Conservation (phyloP, 2,797 vertebrate species). For the Gambusia yucatana region DNA sequence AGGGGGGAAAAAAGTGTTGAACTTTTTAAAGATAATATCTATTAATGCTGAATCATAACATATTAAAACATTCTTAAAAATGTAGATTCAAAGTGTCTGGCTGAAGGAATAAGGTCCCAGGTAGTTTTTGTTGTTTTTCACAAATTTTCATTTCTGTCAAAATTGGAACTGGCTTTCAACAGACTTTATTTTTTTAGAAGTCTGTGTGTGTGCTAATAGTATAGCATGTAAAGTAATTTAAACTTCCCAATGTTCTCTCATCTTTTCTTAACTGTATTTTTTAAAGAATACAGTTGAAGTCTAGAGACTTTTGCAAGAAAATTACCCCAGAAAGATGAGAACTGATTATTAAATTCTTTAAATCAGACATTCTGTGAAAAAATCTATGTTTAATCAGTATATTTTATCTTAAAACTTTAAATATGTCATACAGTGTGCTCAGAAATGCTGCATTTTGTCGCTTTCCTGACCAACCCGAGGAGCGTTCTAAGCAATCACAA, state of each 20-base stretch:
- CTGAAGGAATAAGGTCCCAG: neutral
- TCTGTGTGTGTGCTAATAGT: neutral
- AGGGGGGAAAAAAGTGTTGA: neutral
- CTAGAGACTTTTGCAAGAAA: neutral
- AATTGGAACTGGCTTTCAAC: neutral
- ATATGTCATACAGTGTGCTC: neutral
- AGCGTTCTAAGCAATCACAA: too few species aligned
- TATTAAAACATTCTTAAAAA: neutral
- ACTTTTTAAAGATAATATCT: neutral
- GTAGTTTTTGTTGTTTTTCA: neutral
- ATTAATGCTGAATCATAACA: neutral
- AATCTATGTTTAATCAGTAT: neutral
- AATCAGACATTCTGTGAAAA: neutral
- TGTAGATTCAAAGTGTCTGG: neutral
- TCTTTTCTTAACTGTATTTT: neutral
- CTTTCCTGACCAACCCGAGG: neutral
- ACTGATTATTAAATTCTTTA: neutral
- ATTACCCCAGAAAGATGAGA: neutral
- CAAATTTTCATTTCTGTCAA: neutral
- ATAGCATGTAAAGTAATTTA: neutral
- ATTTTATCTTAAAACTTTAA: neutral
- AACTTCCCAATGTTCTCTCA: neutral
- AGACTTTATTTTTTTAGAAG: neutral
- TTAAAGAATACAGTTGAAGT: neutral
- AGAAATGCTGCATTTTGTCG: neutral